Evolutionary conservation across 2,888 invertebrate species (phyloP).

Genomic region (Piscicola geometra): DNA sequence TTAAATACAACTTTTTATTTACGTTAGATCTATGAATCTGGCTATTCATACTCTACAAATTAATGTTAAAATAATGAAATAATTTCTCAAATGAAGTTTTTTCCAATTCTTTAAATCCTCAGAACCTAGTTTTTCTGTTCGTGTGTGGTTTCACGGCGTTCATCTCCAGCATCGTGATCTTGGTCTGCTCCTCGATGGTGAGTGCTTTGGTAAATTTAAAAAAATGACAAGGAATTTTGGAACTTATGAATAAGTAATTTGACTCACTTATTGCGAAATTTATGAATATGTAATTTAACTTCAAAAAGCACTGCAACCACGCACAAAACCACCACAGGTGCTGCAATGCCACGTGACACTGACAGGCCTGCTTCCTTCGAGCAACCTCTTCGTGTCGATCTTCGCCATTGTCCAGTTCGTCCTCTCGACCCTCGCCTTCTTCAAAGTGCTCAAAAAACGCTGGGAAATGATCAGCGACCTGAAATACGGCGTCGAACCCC

Average conservation of each 20-base stretch:
- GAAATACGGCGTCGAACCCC: constrained; percentile 9
- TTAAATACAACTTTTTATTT: not conserved
- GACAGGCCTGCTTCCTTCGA: not conserved
- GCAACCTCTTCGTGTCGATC: constrained; percentile 5
- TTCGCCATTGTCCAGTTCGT: not conserved
- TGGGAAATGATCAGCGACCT: not conserved
- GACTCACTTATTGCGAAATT: too few species aligned
- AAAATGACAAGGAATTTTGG: not conserved
- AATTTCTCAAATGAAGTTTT: too few species aligned
- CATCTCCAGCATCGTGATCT: not conserved
- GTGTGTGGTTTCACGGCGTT: not conserved
- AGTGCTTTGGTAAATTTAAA: not conserved
- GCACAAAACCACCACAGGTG: too few species aligned
- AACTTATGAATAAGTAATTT: not conserved
- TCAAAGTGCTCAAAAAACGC: constrained; percentile 6
- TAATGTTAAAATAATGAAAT: too few species aligned
- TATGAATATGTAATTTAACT: too few species aligned
- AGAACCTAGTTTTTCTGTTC: constrained; percentile 7
- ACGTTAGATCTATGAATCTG: too few species aligned
- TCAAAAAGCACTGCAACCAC: too few species aligned
- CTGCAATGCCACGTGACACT: not conserved
- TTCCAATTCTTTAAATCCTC: too few species aligned
- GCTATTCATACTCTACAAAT: too few species aligned
- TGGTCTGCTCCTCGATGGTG: not conserved
- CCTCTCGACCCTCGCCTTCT: not conserved